A percentile compares a stretch with the other conserved stretches of the same genome.
phyloP scores from a whole-genome alignment of 2,113 vertebrate species.

The Pongo pygmaeus region DNA sequence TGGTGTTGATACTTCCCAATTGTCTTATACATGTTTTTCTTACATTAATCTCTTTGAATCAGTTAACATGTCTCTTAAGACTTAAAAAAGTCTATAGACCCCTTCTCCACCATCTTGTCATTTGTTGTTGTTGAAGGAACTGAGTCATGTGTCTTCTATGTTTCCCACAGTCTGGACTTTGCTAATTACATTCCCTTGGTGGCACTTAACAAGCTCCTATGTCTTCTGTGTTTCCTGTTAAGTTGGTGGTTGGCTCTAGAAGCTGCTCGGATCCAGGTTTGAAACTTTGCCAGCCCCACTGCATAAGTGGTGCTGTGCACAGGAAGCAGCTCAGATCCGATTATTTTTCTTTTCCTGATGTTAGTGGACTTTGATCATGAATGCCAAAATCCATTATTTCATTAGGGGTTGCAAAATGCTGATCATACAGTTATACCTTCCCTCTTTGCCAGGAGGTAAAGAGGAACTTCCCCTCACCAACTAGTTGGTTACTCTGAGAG shows the following conservation, averaged over 20 bases:
- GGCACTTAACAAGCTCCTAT: background rate
- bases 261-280: background rate
- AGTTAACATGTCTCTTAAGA: background rate
- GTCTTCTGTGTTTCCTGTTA: background rate
- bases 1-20: background rate
- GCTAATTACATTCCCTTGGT: background rate
- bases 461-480: background rate
- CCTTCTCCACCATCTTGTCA: background rate
- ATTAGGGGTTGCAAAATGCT: background rate
- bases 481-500: background rate
- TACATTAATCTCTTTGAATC: background rate
- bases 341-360: background rate
- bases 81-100: background rate
- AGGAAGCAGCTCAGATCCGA: background rate
- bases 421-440: background rate
- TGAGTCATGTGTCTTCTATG: background rate
- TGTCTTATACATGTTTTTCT: background rate
- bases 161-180: background rate
- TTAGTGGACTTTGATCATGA: background rate
- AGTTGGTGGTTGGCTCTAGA: too few relatives aligned
- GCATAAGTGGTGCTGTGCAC: fast-evolving
- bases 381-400: background rate
- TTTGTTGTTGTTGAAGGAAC: background rate
- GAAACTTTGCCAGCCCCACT: background rate
- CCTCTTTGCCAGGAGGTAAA: background rate